Evolutionary conservation across 2,797 vertebrate species (phyloP), one percentile per base, ranked within the genome.

Genomic region (Coregonus sp.): DNA sequence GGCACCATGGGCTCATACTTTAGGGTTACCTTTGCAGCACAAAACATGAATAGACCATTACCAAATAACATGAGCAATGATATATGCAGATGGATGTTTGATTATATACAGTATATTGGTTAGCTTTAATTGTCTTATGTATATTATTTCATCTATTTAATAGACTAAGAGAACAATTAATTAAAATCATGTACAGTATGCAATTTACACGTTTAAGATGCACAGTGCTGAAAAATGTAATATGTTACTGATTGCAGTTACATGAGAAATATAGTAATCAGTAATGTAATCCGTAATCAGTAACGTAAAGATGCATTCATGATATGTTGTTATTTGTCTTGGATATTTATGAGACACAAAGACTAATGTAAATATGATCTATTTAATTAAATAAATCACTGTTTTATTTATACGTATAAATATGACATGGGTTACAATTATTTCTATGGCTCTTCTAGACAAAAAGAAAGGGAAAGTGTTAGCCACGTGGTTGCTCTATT

Each of bases 351-450:
- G 80, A 76, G 79, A 72, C 67, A 82, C 85, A 76, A 71, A 40
- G 31, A 5, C 81, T 65, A 65, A 52, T 88, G 76, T 81, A 80
- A 78, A 82, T 81, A 84, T 72, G 12, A 68, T 20, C 69, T 74
- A 18, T 82, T 74, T 72, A 84, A 77, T 47, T 67, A 72, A 88
- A 81, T 86, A 82, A 88, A 87, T 73, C 1, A 40, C 16, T 72
- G 56, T 65, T 16, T 4, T 59, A 12, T 35, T 40, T 33, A 4
- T 63, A 20, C 25, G 16, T 25, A 33, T 61, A 9, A 12, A 51
- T 71, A 4, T 71, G 20, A 29, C 5, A 7, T 33, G 12, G 18
- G 33, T 37, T 18, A 29, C 2, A 29, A 31, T 29, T 7, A 20
- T 61, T 61, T 61, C 0, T 61, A 9, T 7, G 40, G 40, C 40